Conservation (phyloP, 2,113 vertebrate species). For the Seriola quinqueradiata region DNA sequence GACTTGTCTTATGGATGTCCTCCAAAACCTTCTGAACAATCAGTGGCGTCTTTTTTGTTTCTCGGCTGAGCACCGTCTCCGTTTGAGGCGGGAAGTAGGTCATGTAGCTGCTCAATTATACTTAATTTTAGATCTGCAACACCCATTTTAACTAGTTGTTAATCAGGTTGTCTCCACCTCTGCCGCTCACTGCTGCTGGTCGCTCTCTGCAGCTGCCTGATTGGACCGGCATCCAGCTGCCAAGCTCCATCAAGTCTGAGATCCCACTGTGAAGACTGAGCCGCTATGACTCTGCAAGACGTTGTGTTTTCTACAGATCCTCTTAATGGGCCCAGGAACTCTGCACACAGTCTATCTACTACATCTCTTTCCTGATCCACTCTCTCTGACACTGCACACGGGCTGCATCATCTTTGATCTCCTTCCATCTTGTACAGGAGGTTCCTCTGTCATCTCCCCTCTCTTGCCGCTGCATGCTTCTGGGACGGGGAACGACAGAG, state of each 20-base stretch:
- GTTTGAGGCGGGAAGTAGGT: conserved; percentile 47
- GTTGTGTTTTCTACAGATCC: neutral
- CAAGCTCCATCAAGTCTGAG: neutral
- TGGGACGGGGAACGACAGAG: no score
- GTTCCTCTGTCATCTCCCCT: neutral
- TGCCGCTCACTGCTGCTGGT: neutral
- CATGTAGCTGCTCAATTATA: conserved; percentile 59
- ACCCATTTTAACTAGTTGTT: conserved; percentile 52
- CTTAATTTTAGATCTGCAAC: conserved; percentile 63
- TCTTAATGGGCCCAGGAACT: neutral
- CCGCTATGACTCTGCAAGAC: neutral
- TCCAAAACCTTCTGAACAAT: no score
- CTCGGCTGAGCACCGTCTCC: conserved; percentile 29
- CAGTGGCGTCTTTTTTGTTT: neutral
- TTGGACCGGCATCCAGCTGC: conserved; percentile 29
- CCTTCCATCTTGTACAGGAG: neutral
- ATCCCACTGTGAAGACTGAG: neutral
- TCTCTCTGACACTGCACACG: neutral
- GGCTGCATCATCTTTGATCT: neutral
- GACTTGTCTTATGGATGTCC: no score
- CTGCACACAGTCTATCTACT: neutral
- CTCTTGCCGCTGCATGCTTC: no score
- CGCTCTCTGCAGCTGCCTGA: conserved; percentile 11
- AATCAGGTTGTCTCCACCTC: conserved; percentile 59
- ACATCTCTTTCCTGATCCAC: neutral